A percentile compares a stretch with the other conserved stretches of the same genome.
phyloP scores from a whole-genome alignment of 2,113 vertebrate genomes.

The Numenius arquata region DNA sequence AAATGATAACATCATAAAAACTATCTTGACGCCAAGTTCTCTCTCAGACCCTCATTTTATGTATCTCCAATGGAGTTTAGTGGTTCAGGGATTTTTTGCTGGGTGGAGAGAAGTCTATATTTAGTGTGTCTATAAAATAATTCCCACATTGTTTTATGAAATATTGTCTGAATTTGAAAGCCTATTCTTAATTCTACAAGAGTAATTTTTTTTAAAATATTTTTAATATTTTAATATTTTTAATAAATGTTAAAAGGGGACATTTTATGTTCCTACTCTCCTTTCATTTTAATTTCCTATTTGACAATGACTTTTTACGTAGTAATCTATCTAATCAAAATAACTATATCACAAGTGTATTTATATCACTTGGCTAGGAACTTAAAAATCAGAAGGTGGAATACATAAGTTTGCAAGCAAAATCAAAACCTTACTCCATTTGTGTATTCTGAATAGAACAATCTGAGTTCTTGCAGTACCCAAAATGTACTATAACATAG shows the following conservation, averaged over 20 bases:
- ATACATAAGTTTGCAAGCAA: background rate
- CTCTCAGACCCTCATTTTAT: background rate
- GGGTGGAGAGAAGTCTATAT: background rate
- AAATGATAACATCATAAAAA: background rate
- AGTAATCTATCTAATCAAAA: background rate
- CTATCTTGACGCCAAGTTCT: background rate
- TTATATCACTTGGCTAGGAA: background rate
- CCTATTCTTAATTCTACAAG: background rate
- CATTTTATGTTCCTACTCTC: background rate
- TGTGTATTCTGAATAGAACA: background rate
- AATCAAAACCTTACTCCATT: background rate
- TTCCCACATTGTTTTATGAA: background rate
- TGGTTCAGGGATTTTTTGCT: background rate
- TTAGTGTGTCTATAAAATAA: background rate
- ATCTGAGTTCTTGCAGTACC: background rate
- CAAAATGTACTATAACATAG: background rate
- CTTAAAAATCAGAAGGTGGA: background rate
- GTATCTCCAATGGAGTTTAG: background rate
- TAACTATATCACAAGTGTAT: background rate
- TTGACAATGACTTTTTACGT: background rate
- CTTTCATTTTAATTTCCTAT: background rate
- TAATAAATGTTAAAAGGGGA: background rate
- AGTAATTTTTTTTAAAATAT: background rate
- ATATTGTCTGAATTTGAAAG: background rate
- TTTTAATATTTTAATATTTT: no score